A percentile compares a stretch with the other conserved stretches of the same genome.
phyloP scores from a whole-genome alignment of 2,888 invertebrate species.

The Hermaeophaga mercurialis region DNA sequence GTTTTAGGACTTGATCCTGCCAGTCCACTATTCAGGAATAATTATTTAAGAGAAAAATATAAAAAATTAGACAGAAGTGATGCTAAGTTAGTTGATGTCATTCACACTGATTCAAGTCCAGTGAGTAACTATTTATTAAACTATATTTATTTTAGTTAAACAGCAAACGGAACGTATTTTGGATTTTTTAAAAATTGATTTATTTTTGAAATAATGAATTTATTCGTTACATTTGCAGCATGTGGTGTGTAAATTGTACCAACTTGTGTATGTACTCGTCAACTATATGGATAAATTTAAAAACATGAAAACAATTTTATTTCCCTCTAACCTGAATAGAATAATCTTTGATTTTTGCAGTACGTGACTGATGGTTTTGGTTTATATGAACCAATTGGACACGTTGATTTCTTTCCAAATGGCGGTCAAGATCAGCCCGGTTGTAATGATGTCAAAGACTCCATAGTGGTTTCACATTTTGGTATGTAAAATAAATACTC shows the following conservation, averaged over 20 bases:
- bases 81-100: slow-evolving; percentile 69
- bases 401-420: slow-evolving; percentile 66
- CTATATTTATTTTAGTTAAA: no score
- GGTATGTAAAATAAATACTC: slow-evolving; percentile 53
- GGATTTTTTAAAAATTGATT: no score
- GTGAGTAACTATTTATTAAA: slow-evolving; percentile 42
- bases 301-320: no score
- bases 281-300: no score
- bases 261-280: no score
- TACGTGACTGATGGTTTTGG: slow-evolving; percentile 67
- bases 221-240: no score
- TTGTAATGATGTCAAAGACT: slow-evolving; percentile 62
- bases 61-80: slow-evolving; percentile 66
- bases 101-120: slow-evolving; percentile 69
- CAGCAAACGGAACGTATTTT: no score
- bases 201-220: no score
- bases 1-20: slow-evolving; percentile 79
- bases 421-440: slow-evolving; percentile 67
- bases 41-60: slow-evolving; percentile 61
- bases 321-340: neutral
- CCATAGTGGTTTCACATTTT: slow-evolving; percentile 63
- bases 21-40: slow-evolving; percentile 72
- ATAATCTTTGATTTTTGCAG: slow-evolving; percentile 35
- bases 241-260: no score
- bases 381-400: slow-evolving; percentile 64